Percentiles rank a stretch among this genome's conserved stretches.
Conservation (phyloP, 2,797 vertebrate genomes). For the Netta rufina region DNA sequence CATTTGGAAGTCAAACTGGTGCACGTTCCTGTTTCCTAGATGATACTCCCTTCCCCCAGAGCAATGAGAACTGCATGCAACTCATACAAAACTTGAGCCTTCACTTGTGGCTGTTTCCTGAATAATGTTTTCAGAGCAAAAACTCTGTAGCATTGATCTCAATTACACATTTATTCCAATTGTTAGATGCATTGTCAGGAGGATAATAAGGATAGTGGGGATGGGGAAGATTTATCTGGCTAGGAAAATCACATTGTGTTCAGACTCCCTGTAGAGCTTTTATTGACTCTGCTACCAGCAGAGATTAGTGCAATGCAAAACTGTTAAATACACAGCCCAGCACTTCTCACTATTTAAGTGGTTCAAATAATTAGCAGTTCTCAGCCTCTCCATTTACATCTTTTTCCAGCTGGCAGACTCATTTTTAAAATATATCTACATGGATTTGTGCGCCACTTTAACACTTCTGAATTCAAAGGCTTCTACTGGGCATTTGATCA, state of each 20-base stretch:
- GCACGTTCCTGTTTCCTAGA: slow-evolving; percentile 22
- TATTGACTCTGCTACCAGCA: slow-evolving; percentile 61
- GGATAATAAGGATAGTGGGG: slow-evolving; percentile 39
- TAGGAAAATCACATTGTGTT: slow-evolving; percentile 47
- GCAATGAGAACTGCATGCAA: neutral
- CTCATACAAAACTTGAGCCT: neutral
- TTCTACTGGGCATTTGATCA: neutral
- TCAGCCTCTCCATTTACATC: neutral
- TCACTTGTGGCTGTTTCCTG: slow-evolving; percentile 3
- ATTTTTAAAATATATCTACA: neutral
- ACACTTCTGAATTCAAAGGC: neutral
- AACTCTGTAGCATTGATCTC: slow-evolving; percentile 18
- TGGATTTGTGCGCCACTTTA: neutral
- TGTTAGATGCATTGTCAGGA: slow-evolving; percentile 51
- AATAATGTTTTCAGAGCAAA: slow-evolving; percentile 25
- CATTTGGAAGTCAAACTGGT: slow-evolving; percentile 48
- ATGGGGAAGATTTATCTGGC: slow-evolving; percentile 49
- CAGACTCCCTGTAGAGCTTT: slow-evolving; percentile 47
- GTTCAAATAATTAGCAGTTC: slow-evolving; percentile 44
- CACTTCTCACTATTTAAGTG: slow-evolving; percentile 37
- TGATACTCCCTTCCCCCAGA: neutral
- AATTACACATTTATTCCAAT: slow-evolving; percentile 55
- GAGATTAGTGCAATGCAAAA: slow-evolving; percentile 38
- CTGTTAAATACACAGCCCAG: neutral
- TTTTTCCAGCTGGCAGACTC: neutral